A percentile compares a stretch with the other conserved stretches of the same genome.
Conservation (phyloP, 2,797 vertebrate genomes). For the Chelon auratus region DNA sequence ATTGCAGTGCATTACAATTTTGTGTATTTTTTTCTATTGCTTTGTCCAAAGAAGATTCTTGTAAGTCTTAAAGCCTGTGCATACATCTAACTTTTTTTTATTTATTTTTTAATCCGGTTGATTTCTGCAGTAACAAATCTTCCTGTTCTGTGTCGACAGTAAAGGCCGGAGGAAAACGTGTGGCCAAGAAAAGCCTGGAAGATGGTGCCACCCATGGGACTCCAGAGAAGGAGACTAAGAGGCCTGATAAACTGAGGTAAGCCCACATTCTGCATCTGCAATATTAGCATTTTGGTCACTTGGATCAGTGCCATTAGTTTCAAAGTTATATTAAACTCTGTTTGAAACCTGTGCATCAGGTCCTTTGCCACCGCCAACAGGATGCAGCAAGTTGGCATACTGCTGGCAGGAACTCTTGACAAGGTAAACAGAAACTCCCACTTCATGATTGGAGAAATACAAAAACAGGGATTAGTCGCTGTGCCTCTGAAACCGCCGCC, state of each 20-base stretch:
- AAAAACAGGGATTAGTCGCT: neutral
- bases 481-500: neutral
- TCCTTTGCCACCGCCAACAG: slow-evolving; percentile 78
- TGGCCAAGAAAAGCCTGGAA: slow-evolving; percentile 88
- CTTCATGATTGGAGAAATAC: too few species aligned
- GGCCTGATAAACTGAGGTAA: slow-evolving; percentile 87
- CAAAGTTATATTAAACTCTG: neutral
- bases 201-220: slow-evolving; percentile 77
- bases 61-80: too few species aligned
- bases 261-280: neutral
- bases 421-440: slow-evolving; percentile 83
- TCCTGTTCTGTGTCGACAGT: slow-evolving; percentile 74
- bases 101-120: too few species aligned
- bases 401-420: slow-evolving; percentile 86
- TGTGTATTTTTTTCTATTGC: too few species aligned
- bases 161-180: slow-evolving; percentile 91
- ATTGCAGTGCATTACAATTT: too few species aligned
- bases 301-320: too few species aligned
- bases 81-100: too few species aligned
- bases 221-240: slow-evolving; percentile 85
- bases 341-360: slow-evolving; percentile 60
- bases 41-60: too few species aligned
- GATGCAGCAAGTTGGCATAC: slow-evolving; percentile 85
- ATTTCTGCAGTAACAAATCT: neutral
- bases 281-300: neutral